Evolutionary conservation across 2,888 invertebrate genomes (phyloP).

Genomic region (Rhaphigaster nebulosa): DNA sequence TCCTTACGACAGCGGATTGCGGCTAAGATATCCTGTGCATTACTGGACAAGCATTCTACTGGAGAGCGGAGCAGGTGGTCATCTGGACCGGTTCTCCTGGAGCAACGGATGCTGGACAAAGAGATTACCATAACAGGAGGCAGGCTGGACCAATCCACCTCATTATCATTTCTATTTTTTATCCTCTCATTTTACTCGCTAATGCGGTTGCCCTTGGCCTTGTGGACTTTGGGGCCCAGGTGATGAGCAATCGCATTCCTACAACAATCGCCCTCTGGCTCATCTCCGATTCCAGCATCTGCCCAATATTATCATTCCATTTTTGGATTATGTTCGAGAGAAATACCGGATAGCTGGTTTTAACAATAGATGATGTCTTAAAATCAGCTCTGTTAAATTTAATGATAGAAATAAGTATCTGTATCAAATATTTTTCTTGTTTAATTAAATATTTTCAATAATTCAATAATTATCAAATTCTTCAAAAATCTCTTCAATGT

Average conservation of each 20-base stretch:
- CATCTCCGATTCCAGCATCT: slow-evolving; percentile 6
- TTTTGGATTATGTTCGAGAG: not conserved
- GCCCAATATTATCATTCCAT: not conserved
- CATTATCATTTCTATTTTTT: slow-evolving; percentile 51
- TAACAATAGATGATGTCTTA: not conserved
- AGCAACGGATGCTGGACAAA: slow-evolving; percentile 57
- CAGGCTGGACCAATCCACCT: slow-evolving; percentile 51
- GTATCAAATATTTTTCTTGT: no score
- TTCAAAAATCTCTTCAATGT: no score
- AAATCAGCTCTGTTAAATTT: not conserved
- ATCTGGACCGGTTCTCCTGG: not conserved
- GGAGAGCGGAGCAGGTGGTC: not conserved
- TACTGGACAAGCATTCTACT: not conserved
- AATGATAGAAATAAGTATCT: no score
- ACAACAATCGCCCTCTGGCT: not conserved
- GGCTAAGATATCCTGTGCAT: slow-evolving; percentile 6
- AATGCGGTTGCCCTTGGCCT: slow-evolving; percentile 28
- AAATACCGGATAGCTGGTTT: not conserved
- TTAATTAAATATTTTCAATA: no score
- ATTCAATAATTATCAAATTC: no score
- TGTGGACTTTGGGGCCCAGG: not conserved
- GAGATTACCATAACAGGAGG: slow-evolving; percentile 56
- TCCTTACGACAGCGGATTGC: not conserved
- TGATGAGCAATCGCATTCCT: not conserved
- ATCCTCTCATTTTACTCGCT: slow-evolving; percentile 51